A percentile compares a stretch with the other conserved stretches of the same genome.
Conservation (phyloP, 2,797 vertebrate genomes). For the Microcaecilia unicolor region DNA sequence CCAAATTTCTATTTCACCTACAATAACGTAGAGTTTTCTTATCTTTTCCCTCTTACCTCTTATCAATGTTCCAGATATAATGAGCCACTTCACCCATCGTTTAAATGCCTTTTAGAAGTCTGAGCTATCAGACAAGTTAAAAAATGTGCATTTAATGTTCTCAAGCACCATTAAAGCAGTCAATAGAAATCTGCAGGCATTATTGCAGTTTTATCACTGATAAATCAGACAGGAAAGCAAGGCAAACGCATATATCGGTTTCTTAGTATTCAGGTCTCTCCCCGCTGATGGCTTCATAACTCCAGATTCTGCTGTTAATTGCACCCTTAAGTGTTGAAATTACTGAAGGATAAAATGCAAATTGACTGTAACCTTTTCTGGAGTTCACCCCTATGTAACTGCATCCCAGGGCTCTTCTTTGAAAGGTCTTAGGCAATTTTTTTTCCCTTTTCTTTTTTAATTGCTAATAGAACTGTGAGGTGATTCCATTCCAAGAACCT, state of each 20-base stretch:
- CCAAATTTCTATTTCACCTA: background rate
- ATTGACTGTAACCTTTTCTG: conserved; percentile 29
- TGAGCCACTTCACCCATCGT: background rate
- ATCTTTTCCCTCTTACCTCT: too few species aligned
- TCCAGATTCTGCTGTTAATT: conserved; percentile 33
- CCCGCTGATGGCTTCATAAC: conserved; percentile 9
- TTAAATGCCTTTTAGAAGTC: background rate
- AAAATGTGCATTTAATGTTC: background rate
- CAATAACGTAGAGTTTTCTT: background rate
- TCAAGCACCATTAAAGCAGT: background rate
- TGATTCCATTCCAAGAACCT: background rate
- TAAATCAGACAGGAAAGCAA: background rate
- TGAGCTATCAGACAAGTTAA: background rate
- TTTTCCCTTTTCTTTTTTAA: background rate
- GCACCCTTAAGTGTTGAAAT: conserved; percentile 38
- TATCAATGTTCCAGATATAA: background rate
- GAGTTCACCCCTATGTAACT: conserved; percentile 15
- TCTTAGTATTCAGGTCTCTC: conserved; percentile 21
- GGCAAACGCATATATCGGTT: fast-evolving
- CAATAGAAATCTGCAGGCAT: background rate
- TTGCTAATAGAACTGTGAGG: background rate
- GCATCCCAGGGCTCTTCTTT: fast-evolving
- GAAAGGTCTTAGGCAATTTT: background rate
- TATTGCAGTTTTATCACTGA: background rate
- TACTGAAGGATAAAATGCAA: conserved; percentile 43